Evolutionary conservation across 2,797 vertebrate genomes (phyloP).

Genomic region (Sebastes flavidus): DNA sequence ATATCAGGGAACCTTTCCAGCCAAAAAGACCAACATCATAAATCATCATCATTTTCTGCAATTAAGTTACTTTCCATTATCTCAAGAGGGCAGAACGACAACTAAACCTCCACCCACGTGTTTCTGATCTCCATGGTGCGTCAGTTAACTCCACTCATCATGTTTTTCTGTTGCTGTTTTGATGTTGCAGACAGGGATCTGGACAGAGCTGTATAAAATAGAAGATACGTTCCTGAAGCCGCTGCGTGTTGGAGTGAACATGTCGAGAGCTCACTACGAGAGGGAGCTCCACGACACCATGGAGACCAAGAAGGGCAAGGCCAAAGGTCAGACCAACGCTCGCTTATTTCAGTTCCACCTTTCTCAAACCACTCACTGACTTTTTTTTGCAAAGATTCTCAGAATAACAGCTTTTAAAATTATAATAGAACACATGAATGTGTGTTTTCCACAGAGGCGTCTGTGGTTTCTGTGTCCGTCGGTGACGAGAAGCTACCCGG

Average conservation of each 20-base stretch:
- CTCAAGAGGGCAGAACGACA: too few relatives aligned
- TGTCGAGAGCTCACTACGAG: constrained; percentile 97
- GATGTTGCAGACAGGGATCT: constrained; percentile 83
- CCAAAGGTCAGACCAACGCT: constrained; percentile 66
- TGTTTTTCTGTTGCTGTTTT: not conserved
- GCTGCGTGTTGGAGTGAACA: constrained; percentile 91
- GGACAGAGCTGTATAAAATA: constrained; percentile 89
- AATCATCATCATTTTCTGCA: not conserved
- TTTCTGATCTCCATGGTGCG: not conserved
- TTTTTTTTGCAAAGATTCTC: not conserved
- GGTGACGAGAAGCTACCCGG: constrained; percentile 86
- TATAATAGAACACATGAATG: not conserved
- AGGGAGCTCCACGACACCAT: constrained; percentile 89
- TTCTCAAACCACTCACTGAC: not conserved
- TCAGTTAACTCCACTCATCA: not conserved
- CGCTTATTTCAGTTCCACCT: not conserved
- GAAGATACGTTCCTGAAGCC: constrained; percentile 91
- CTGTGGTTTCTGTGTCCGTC: constrained; percentile 83
- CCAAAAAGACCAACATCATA: not conserved
- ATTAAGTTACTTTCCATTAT: not conserved
- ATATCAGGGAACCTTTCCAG: not conserved
- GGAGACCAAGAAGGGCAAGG: constrained; percentile 76
- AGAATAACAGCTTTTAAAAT: not conserved
- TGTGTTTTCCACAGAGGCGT: constrained; percentile 56
- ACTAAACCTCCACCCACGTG: too few relatives aligned